phyloP scores from a whole-genome alignment of 2,888 invertebrate genomes.

The Agapetus fuscipes region DNA sequence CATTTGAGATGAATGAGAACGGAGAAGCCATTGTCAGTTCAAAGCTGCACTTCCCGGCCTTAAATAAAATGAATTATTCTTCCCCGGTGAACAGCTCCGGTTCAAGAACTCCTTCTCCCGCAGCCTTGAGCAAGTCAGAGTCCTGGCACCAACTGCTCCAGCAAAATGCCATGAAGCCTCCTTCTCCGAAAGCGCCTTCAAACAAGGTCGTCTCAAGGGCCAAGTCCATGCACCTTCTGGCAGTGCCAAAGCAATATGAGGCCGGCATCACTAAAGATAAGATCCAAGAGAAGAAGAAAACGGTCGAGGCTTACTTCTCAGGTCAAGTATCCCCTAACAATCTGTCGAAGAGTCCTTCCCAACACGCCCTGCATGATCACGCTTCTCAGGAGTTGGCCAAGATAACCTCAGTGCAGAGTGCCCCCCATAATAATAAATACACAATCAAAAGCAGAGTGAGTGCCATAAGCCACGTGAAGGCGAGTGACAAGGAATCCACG shows the following conservation, averaged over 20 bases:
- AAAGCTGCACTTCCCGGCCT: constrained; percentile 20
- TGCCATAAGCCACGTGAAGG: constrained; percentile 31
- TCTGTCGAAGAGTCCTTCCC: constrained; percentile 25
- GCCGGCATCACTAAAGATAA: constrained; percentile 63
- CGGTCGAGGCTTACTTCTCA: constrained; percentile 64
- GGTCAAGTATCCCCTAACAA: constrained; percentile 36
- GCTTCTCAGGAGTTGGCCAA: constrained; percentile 1
- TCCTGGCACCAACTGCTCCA: constrained; percentile 68
- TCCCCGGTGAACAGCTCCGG: constrained; percentile 18
- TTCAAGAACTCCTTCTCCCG: constrained; percentile 25
- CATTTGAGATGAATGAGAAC: constrained; percentile 29
- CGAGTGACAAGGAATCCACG: constrained; percentile 24
- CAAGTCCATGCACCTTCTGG: constrained; percentile 65
- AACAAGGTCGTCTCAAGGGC: constrained; percentile 44
- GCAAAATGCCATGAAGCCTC: constrained; percentile 30
- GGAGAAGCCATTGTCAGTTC: constrained; percentile 32
- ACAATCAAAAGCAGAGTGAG: constrained; percentile 2
- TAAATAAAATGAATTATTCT: constrained; percentile 17
- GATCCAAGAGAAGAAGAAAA: constrained; percentile 57
- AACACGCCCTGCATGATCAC: constrained; percentile 26
- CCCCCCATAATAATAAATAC: constrained; percentile 23
- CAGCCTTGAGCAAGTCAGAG: constrained; percentile 58
- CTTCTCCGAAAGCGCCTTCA: constrained; percentile 33
- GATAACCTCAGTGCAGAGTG: constrained; percentile 29
- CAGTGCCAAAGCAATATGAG: constrained; percentile 71